A percentile compares a stretch with the other conserved stretches of the same genome.
Conservation (phyloP, 1,140 invertebrate genomes). For the Lordiphosa clarofinis region DNA sequence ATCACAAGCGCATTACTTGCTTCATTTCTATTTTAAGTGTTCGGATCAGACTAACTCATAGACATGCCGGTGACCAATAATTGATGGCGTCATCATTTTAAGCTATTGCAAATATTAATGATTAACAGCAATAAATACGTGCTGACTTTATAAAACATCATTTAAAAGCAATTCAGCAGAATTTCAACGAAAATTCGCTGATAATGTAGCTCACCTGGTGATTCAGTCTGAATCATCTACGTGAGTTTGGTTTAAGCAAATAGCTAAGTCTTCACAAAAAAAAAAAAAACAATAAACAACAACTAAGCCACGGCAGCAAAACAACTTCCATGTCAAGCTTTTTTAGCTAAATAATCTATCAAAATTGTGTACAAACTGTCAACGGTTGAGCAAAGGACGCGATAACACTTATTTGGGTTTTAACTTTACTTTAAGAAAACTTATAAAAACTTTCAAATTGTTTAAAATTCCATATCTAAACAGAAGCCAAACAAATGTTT, state of each 20-base stretch:
- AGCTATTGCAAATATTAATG: slow-evolving; percentile 10
- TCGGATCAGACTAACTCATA: slow-evolving; percentile 35
- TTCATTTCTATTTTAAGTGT: slow-evolving; percentile 60
- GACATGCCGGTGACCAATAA: slow-evolving; percentile 32
- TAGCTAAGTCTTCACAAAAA: not conserved
- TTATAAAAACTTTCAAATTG: too few species aligned
- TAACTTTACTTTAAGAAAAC: too few species aligned
- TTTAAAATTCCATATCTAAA: too few species aligned
- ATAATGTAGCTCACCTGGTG: slow-evolving; percentile 28
- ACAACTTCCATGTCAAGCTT: slow-evolving; percentile 8
- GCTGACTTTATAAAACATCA: slow-evolving; percentile 29
- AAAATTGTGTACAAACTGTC: slow-evolving; percentile 4
- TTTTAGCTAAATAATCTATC: slow-evolving; percentile 2
- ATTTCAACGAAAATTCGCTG: slow-evolving; percentile 54
- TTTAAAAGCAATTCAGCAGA: slow-evolving; percentile 25
- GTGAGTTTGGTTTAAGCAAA: slow-evolving; percentile 21
- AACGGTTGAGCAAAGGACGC: too few species aligned
- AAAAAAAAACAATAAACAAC: not conserved
- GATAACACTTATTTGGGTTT: not conserved
- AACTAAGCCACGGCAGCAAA: slow-evolving; percentile 35
- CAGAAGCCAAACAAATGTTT: too few species aligned
- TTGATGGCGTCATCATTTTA: slow-evolving; percentile 53
- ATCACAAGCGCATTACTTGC: slow-evolving; percentile 45
- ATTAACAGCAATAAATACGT: slow-evolving; percentile 38
- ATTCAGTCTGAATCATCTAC: slow-evolving; percentile 28